These are phyloP conservation scores for Cydia splendana DNA, from an alignment of 1,140 invertebrate species.

Conservation along the genomic window DNA sequence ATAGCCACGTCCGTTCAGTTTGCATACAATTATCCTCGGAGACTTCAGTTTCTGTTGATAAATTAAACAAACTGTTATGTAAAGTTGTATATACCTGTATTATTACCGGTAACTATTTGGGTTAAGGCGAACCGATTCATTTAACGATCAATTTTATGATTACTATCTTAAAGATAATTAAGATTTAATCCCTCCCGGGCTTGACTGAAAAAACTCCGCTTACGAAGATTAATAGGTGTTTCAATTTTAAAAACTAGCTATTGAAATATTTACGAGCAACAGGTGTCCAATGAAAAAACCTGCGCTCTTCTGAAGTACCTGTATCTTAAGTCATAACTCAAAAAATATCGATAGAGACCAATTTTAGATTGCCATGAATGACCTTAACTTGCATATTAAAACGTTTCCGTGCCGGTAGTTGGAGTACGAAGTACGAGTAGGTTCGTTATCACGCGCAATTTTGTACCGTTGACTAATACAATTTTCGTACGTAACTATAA, in stretches of 20 bases:
- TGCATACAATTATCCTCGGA: conserved; percentile 38
- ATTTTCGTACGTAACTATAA: conserved; percentile 29
- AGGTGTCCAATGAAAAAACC: conserved; percentile 32
- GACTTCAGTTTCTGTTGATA: conserved; percentile 1
- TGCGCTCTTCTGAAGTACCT: conserved; percentile 7
- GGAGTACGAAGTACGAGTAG: conserved; percentile 6
- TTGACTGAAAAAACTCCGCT: conserved; percentile 19
- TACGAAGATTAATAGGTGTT: conserved; percentile 25
- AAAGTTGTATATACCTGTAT: background rate
- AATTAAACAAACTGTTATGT: background rate
- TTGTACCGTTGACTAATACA: conserved; percentile 42
- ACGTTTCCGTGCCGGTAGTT: conserved; percentile 57
- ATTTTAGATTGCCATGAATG: conserved; percentile 45
- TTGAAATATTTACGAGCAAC: conserved; percentile 30
- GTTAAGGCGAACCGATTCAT: background rate
- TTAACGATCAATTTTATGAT: conserved; percentile 2
- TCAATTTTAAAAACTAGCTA: conserved; percentile 19
- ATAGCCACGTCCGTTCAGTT: conserved; percentile 41
- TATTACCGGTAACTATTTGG: conserved; percentile 12
- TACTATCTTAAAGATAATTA: background rate
- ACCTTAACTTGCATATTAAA: conserved; percentile 63
- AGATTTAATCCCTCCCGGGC: conserved; percentile 3
- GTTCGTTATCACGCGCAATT: conserved; percentile 57
- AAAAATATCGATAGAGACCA: background rate
- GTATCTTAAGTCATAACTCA: background rate